Evolutionary conservation across 2,888 invertebrate species (phyloP).

Genomic region (Meiosimyza platycephala): DNA sequence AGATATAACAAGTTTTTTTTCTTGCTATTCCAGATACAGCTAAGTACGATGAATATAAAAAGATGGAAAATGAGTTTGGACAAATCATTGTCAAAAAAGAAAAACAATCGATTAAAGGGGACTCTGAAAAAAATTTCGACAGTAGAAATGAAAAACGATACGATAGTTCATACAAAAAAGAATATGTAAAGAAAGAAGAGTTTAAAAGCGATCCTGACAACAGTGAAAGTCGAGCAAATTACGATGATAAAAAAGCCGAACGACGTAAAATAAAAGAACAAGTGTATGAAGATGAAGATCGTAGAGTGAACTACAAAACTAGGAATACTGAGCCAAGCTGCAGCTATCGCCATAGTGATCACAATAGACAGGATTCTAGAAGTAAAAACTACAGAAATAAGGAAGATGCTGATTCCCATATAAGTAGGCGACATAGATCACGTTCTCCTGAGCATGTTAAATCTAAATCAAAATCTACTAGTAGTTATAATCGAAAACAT

Average conservation of each 20-base stretch:
- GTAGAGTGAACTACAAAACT: conserved; percentile 38
- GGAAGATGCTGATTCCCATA: conserved; percentile 37
- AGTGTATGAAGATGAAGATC: conserved; percentile 4
- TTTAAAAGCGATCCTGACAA: conserved; percentile 1
- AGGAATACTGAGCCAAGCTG: not conserved
- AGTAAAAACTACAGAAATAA: conserved; percentile 24
- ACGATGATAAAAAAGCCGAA: conserved; percentile 21
- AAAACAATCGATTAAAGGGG: conserved; percentile 20
- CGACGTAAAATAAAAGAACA: conserved; percentile 24
- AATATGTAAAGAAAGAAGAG: conserved; percentile 15
- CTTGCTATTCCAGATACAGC: conserved; percentile 72
- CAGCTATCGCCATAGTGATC: conserved; percentile 15
- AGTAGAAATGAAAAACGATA: conserved; percentile 12
- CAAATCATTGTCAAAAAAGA: conserved; percentile 55
- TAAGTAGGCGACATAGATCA: conserved; percentile 6
- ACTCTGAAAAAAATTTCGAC: not conserved
- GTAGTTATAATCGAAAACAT: conserved; percentile 27
- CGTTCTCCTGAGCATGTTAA: conserved; percentile 28
- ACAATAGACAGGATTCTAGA: conserved; percentile 18
- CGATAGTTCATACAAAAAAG: conserved; percentile 25
- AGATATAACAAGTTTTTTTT: conserved; percentile 1
- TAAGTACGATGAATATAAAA: conserved; percentile 78
- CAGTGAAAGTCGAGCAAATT: not conserved
- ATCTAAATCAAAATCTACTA: not conserved
- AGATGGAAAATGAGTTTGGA: conserved; percentile 64